phyloP scores from a whole-genome alignment of 1,140 invertebrate species.

The Cotesia chilonis region DNA sequence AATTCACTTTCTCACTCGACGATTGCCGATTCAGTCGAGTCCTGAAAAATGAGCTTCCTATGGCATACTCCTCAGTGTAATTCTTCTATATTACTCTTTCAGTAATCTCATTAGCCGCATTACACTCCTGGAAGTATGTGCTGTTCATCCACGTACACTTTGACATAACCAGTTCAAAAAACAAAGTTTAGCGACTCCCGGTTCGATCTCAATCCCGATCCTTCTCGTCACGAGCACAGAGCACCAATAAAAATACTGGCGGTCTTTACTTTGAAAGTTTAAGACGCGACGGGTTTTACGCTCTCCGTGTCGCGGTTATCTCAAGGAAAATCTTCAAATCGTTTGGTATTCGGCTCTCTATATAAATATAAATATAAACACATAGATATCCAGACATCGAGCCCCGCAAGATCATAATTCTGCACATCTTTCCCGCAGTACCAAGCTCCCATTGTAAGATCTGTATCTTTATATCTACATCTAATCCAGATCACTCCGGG shows the following conservation, averaged over 20 bases:
- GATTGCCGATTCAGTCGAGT: slow-evolving; percentile 10
- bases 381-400: neutral
- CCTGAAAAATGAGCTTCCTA: no score
- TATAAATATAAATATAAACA: no score
- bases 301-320: slow-evolving; percentile 20
- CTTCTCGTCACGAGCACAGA: neutral
- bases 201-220: neutral
- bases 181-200: no score
- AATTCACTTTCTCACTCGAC: slow-evolving; percentile 48
- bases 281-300: slow-evolving; percentile 11
- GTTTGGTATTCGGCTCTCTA: slow-evolving; percentile 4
- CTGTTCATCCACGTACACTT: no score
- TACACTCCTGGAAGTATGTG: no score
- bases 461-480: neutral
- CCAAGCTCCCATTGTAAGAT: neutral
- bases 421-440: neutral
- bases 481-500: neutral
- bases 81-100: no score
- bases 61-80: no score
- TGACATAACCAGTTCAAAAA: no score
- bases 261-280: neutral
- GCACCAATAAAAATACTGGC: neutral
- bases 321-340: neutral
- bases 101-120: no score
- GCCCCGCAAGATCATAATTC: slow-evolving; percentile 17